These are phyloP conservation scores for Eubucco bourcierii DNA, from an alignment of 2,113 vertebrate species.

Conservation along the genomic window DNA sequence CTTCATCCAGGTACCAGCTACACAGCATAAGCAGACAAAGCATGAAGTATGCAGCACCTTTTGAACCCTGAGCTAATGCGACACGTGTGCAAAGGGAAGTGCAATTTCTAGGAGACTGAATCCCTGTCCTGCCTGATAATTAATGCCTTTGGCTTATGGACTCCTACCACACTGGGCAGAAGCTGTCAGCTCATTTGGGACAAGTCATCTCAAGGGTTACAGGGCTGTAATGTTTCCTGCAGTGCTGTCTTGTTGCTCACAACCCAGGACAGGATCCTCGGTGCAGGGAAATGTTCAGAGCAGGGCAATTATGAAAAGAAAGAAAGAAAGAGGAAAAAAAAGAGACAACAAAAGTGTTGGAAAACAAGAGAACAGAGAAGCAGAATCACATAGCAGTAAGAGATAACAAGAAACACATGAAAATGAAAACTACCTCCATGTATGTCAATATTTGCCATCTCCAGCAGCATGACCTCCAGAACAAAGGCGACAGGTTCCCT, in stretches of 20 bases:
- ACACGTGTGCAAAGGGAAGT: not conserved
- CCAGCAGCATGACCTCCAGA: constrained; percentile 47
- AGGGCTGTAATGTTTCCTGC: not conserved
- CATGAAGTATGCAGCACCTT: not conserved
- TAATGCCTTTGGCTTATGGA: not conserved
- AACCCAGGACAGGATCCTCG: not conserved
- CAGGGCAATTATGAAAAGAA: too few species aligned
- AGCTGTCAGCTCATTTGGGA: not conserved
- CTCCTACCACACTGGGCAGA: not conserved
- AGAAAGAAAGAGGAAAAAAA: not conserved
- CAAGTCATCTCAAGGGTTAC: not conserved
- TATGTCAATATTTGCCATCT: constrained; percentile 68
- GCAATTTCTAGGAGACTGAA: not conserved
- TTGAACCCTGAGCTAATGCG: not conserved
- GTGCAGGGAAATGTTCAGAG: not conserved
- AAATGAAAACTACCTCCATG: constrained; percentile 51
- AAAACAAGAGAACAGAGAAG: constrained; percentile 14
- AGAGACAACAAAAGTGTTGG: not conserved
- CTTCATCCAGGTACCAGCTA: not conserved
- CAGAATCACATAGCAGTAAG: not conserved
- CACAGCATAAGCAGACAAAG: not conserved
- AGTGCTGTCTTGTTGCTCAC: not conserved
- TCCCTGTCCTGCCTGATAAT: not conserved
- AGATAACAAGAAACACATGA: constrained; percentile 65
- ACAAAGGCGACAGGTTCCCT: constrained; percentile 56